A percentile compares a stretch with the other conserved stretches of the same genome.
These are phyloP conservation scores for Pediacus dermestoides DNA, from an alignment of 2,888 invertebrate species.

Conservation along the genomic window DNA sequence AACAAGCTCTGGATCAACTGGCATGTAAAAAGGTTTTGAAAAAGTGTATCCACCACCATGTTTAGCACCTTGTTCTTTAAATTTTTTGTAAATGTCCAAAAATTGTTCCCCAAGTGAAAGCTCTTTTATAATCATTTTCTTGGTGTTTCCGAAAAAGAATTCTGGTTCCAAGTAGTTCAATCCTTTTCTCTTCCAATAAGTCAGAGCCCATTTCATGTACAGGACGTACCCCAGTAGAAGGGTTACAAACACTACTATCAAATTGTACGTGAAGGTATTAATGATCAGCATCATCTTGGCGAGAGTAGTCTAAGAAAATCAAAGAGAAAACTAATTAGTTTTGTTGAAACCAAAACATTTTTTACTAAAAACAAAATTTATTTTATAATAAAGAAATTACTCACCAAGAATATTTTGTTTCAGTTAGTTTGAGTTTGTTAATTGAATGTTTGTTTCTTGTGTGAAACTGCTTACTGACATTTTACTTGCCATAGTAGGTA, in stretches of 20 bases:
- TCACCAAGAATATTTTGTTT: no score
- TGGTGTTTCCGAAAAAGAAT: slow-evolving; percentile 1
- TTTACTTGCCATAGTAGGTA: no score
- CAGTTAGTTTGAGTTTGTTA: no score
- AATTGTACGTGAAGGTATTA: no score
- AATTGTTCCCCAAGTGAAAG: neutral
- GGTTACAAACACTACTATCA: neutral
- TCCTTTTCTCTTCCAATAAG: neutral
- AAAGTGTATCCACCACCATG: slow-evolving; percentile 1
- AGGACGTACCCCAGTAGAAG: neutral
- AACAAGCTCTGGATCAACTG: neutral
- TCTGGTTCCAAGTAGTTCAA: neutral
- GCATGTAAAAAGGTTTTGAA: neutral
- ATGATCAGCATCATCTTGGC: no score
- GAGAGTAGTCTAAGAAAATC: no score
- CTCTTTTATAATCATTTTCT: neutral
- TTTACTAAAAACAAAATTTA: no score
- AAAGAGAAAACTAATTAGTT: no score
- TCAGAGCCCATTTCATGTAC: neutral
- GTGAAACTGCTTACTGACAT: no score
- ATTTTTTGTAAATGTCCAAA: neutral
- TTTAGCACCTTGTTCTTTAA: slow-evolving; percentile 1
- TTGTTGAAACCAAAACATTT: no score
- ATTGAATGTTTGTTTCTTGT: no score
- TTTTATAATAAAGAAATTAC: no score